Evolutionary conservation across 2,888 invertebrate genomes (phyloP).

Genomic region (Tridacna crocea): DNA sequence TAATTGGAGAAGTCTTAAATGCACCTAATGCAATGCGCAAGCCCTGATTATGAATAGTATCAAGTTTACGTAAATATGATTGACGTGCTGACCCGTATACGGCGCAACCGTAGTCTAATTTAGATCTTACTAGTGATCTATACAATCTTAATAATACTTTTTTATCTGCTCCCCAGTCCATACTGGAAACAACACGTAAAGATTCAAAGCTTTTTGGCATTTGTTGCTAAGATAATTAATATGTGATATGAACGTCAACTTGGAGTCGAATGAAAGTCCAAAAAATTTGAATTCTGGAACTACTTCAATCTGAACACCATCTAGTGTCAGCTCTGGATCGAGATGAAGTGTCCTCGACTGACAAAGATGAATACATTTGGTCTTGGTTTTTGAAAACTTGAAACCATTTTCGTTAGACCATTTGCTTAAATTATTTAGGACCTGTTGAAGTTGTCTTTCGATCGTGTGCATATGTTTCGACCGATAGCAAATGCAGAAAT

Average conservation of each 20-base stretch:
- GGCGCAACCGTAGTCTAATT: not conserved
- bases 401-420: constrained; percentile 43
- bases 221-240: constrained; percentile 34
- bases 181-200: constrained; percentile 37
- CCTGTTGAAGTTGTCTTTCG: constrained; percentile 25
- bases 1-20: not conserved
- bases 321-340: constrained; percentile 28
- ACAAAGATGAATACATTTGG: constrained; percentile 47
- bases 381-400: constrained; percentile 44
- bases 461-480: constrained; percentile 25
- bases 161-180: constrained; percentile 44
- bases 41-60: constrained; percentile 43
- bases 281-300: constrained; percentile 35
- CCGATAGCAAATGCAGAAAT: constrained; percentile 23
- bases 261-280: constrained; percentile 51
- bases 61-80: constrained; percentile 25
- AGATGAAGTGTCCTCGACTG: constrained; percentile 18
- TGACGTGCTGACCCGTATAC: constrained; percentile 50
- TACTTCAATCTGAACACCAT: not conserved
- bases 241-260: constrained; percentile 43
- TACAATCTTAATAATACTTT: constrained; percentile 29
- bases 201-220: constrained; percentile 20
- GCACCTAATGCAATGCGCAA: constrained; percentile 38
- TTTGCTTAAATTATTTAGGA: constrained; percentile 1
- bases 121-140: constrained; percentile 38